Evolutionary conservation across 2,113 vertebrate species (phyloP), one percentile per base, ranked within the genome.

Genomic region (Caretta caretta): DNA sequence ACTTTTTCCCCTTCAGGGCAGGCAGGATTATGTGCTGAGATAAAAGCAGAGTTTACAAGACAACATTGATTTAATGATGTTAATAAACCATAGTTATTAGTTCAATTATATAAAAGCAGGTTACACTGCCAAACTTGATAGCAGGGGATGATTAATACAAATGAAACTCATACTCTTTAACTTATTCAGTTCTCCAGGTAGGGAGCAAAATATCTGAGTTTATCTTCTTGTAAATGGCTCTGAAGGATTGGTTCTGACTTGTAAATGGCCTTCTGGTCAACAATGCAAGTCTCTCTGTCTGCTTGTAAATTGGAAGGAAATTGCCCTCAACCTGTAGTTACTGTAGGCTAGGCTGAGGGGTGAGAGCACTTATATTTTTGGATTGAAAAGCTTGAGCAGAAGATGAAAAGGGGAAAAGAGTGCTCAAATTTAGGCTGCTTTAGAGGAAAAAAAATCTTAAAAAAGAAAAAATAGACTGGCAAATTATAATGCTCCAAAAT

Each of bases 71-170:
- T 93, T 93, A 97, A 95, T 91, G 89, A 86, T 81, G 80, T 86
- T 94, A 92, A 96, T 96, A 97, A 97, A 92, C 42, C 57, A 62
- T 10, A 92, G 49, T 79, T 82, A 94, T 98, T 96, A 97, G 93
- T 91, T 87, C 90, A 94, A 92, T 95, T 96, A 95, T 79, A 31
- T 59, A 93, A 95, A 6, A 96, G 53, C 93, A 87, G 86, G 82
- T 90, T 90, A 92, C 13, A 49, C 85, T 93, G 90, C 69, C 90
- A 94, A 56, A 56, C 56, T 69, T 91, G 90, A 87, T 91, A 83
- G n/a, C 59, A 91, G 86, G n/a, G 85, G 86, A 97, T 79, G 80
- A 95, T 90, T 90, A 93, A 96, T 16, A 42, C 35, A 87, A 76
- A 94, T 96, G 93, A 84, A 97, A 88, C 88, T 83, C n/a, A 86